phyloP scores from a whole-genome alignment of 2,888 invertebrate genomes.

The Nomada lathburiana region DNA sequence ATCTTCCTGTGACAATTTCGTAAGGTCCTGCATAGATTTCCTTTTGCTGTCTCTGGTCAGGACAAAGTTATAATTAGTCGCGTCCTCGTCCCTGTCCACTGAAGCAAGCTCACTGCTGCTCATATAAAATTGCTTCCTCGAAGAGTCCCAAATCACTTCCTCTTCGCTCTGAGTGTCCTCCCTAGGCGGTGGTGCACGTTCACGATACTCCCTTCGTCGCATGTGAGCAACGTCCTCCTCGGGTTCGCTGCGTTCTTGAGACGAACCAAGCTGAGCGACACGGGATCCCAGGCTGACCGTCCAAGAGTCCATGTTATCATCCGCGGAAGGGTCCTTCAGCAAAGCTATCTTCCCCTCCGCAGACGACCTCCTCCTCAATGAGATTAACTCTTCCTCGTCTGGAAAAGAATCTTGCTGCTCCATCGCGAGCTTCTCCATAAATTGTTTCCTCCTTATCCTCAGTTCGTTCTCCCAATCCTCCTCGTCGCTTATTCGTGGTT shows the following conservation, averaged over 20 bases:
- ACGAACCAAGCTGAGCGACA: slow-evolving; percentile 76
- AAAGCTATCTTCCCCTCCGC: slow-evolving; percentile 82
- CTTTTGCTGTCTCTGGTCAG: slow-evolving; percentile 76
- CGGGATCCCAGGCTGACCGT: slow-evolving; percentile 78
- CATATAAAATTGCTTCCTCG: slow-evolving; percentile 68
- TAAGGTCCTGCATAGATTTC: slow-evolving; percentile 79
- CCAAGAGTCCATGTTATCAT: slow-evolving; percentile 81
- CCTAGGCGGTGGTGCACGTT: slow-evolving; percentile 69
- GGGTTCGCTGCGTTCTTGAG: slow-evolving; percentile 78
- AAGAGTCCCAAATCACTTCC: slow-evolving; percentile 65
- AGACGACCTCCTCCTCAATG: slow-evolving; percentile 79
- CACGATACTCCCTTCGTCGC: slow-evolving; percentile 74
- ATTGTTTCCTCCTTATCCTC: slow-evolving; percentile 74
- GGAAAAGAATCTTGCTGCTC: slow-evolving; percentile 60
- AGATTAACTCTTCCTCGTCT: slow-evolving; percentile 73
- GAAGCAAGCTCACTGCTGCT: slow-evolving; percentile 77
- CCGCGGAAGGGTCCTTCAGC: slow-evolving; percentile 76
- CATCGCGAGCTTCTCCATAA: slow-evolving; percentile 72
- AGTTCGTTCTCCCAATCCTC: slow-evolving; percentile 81
- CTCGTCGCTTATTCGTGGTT: slow-evolving; percentile 79
- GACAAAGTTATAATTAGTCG: slow-evolving; percentile 73
- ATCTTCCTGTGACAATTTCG: slow-evolving; percentile 75
- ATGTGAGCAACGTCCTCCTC: slow-evolving; percentile 74
- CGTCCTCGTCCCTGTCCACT: slow-evolving; percentile 76
- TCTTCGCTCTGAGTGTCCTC: slow-evolving; percentile 74